Evolutionary conservation across 2,113 vertebrate species (phyloP).

Genomic region (Ophthalmolycus amberensis): DNA sequence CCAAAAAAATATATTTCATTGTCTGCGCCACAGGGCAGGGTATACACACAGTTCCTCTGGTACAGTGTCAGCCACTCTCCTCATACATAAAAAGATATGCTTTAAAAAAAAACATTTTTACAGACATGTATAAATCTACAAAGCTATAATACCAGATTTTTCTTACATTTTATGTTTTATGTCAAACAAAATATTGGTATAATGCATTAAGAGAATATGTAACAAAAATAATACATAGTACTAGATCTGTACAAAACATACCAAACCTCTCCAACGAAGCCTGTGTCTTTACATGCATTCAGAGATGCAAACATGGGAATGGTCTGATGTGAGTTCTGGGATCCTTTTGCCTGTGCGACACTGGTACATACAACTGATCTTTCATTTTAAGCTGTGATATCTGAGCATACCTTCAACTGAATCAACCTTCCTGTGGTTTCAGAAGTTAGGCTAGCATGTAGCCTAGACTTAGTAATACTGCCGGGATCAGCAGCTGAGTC

Average conservation of each 20-base stretch:
- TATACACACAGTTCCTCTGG: slow-evolving; percentile 85
- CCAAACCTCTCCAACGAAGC: slow-evolving; percentile 75
- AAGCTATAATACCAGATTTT: slow-evolving; percentile 74
- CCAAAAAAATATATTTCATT: slow-evolving; percentile 81
- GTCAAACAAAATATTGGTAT: slow-evolving; percentile 80
- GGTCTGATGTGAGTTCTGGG: slow-evolving; percentile 47
- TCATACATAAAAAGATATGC: slow-evolving; percentile 80
- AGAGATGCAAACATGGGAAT: slow-evolving; percentile 66
- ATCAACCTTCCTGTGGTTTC: slow-evolving; percentile 2
- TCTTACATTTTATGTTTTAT: slow-evolving; percentile 71
- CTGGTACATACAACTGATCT: slow-evolving; percentile 15
- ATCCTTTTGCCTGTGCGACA: slow-evolving; percentile 23
- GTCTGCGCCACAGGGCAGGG: slow-evolving; percentile 88
- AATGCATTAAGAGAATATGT: slow-evolving; percentile 79
- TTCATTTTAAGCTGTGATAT: slow-evolving; percentile 26
- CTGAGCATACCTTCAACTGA: slow-evolving; percentile 18
- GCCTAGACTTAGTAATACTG: slow-evolving; percentile 41
- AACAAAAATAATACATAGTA: slow-evolving; percentile 83
- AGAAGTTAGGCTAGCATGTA: slow-evolving; percentile 1
- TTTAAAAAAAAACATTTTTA: slow-evolving; percentile 78
- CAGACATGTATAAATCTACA: slow-evolving; percentile 85
- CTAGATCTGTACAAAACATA: slow-evolving; percentile 86
- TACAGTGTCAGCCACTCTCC: slow-evolving; percentile 86
- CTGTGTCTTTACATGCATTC: slow-evolving; percentile 61
- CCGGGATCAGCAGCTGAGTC: slow-evolving; percentile 17